A percentile compares a stretch with the other conserved stretches of the same genome.
Evolutionary conservation across 2,113 vertebrate species (phyloP).

Genomic region (Bos indicus): DNA sequence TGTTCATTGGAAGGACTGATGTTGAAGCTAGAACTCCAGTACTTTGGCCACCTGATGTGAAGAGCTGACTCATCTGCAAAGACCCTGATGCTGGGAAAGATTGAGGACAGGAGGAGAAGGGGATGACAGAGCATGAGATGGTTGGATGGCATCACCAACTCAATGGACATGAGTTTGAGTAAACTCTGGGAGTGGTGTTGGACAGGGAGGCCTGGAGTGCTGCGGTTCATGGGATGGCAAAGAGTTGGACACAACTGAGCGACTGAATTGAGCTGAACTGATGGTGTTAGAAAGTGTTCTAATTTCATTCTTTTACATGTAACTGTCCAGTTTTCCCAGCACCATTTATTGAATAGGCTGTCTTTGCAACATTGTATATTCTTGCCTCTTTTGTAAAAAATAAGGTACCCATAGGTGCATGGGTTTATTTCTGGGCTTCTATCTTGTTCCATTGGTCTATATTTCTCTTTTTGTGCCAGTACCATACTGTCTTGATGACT

Average conservation of each 20-base stretch:
- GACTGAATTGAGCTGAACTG: neutral
- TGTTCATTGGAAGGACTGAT: neutral
- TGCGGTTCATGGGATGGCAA: rapidly evolving
- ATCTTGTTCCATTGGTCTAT: neutral
- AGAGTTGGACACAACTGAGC: rapidly evolving
- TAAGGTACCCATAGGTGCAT: neutral
- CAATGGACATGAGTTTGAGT: neutral
- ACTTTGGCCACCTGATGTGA: neutral
- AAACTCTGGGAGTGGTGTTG: neutral
- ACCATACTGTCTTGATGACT: neutral
- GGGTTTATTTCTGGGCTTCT: neutral
- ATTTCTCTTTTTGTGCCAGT: neutral
- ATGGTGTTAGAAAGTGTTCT: neutral
- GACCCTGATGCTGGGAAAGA: neutral
- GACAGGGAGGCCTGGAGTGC: neutral
- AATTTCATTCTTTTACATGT: neutral
- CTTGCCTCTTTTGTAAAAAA: neutral
- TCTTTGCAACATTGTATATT: neutral
- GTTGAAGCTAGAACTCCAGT: neutral
- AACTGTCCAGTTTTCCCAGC: neutral
- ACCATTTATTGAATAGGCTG: neutral
- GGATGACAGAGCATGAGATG: neutral
- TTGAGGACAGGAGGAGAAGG: neutral
- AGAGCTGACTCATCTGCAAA: neutral
- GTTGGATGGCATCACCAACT: neutral